These are phyloP conservation scores for Leptoclinus maculatus DNA, from an alignment of 2,797 vertebrate genomes.

Conservation along the genomic window DNA sequence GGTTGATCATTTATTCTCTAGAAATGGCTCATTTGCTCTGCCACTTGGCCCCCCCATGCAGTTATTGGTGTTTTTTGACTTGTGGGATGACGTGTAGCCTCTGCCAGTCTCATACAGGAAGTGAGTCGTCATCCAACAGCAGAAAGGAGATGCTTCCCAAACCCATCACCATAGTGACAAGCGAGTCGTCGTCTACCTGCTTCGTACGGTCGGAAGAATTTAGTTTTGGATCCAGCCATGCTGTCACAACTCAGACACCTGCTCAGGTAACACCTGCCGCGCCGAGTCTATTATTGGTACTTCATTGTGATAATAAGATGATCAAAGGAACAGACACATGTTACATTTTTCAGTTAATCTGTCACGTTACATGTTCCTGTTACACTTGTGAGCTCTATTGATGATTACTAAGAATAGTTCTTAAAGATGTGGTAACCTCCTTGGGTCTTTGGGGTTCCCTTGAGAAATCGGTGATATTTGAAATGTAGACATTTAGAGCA, in stretches of 20 bases:
- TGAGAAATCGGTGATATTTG: background rate
- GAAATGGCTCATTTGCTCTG: background rate
- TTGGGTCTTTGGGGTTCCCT: background rate
- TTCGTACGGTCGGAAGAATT: constrained; percentile 87
- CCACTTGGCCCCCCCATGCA: background rate
- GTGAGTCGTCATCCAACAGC: constrained; percentile 93
- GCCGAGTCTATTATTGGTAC: background rate
- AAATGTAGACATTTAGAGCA: background rate
- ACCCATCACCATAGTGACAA: constrained; percentile 88
- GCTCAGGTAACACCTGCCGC: constrained; percentile 77
- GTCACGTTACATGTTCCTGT: background rate
- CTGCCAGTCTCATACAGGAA: constrained; percentile 92
- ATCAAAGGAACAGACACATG: background rate
- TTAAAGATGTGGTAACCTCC: background rate
- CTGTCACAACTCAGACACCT: constrained; percentile 82
- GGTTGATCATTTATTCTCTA: background rate
- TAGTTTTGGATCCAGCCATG: constrained; percentile 79
- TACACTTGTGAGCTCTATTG: background rate
- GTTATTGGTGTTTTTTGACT: constrained; percentile 24
- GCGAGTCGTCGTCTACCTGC: constrained; percentile 90
- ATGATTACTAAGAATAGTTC: background rate
- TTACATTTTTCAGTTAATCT: background rate
- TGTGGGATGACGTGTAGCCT: constrained; percentile 74
- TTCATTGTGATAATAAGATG: background rate
- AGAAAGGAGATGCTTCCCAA: constrained; percentile 92